Base-by-base conservation (phyloP, 92 coral and sea anemone species). In the Palythoa heliodiscus region DNA sequence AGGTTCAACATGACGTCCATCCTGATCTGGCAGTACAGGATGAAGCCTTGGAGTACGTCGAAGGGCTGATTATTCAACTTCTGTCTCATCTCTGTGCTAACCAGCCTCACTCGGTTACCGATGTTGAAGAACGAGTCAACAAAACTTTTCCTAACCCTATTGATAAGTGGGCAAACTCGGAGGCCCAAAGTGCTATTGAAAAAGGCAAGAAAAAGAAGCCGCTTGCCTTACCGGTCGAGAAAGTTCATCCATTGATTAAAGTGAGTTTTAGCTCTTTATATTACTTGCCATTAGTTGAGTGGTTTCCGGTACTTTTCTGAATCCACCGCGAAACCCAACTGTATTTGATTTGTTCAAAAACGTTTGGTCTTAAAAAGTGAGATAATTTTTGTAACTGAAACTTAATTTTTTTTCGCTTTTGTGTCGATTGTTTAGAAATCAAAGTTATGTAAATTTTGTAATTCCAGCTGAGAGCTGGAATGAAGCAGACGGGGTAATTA, bases 1-100 rank as follows among this genome's bases (percentile, higher is more conserved):
- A 96, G 99, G 99, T 96, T 55, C 98, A 95, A 80, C 86, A 90
- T 74, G 98, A 96, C 68, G 99, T 94, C 39, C 99, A 96, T 70
- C 98, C 94, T 7, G 91, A 95, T 47, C 89, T 96, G 22, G 88
- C 91, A 50, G 95, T 93, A 1, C 95, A 96, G 79, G 95, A 96
- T 73, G 98, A 94, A 80, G 99, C 99, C 37, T 83, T 96, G 74
- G 95, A 95, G 15, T 94, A 94, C 90, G 93, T 96, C 77, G 99
- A 96, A 91, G 87, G 91, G 82, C 88, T 96, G 87, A 95, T 96
- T 83, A 88, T 96, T 22, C 93, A 94, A 76, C 93, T 96, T 54
- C 63, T 96, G 77, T 87, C 93, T 35, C 97, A 94, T 82, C 87
- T 96, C 43, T 94, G 98, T 83, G 93, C 86, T 20, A 89, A 95